Evolutionary conservation across 2,113 vertebrate genomes (phyloP).

Genomic region (Synchiropus splendidus): DNA sequence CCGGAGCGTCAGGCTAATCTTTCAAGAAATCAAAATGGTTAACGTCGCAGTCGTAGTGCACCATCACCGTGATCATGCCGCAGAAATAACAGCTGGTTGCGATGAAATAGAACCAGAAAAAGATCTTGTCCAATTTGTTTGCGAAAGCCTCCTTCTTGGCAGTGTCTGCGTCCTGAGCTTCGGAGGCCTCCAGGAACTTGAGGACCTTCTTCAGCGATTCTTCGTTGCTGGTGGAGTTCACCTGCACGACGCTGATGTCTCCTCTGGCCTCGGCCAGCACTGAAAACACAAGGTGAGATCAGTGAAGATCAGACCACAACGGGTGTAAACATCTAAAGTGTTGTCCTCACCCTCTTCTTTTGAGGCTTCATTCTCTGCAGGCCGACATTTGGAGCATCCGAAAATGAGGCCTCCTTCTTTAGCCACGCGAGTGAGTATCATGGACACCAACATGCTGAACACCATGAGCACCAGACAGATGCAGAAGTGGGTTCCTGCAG

Average conservation of each 20-base stretch:
- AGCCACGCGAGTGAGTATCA: slow-evolving; percentile 50
- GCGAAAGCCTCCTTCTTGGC: slow-evolving; percentile 20
- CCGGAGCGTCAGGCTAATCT: too few relatives aligned
- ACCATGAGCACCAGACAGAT: slow-evolving; percentile 57
- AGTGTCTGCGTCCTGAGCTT: slow-evolving; percentile 6
- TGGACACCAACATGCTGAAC: slow-evolving; percentile 56
- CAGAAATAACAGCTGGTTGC: slow-evolving; percentile 16
- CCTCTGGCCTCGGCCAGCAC: slow-evolving; percentile 18
- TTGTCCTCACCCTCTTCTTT: slow-evolving; percentile 24
- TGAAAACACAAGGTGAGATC: neutral
- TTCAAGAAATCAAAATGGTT: slow-evolving; percentile 54
- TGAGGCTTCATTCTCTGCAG: neutral
- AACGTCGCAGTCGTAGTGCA: neutral
- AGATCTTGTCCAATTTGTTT: slow-evolving; percentile 37
- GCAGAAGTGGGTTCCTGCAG: slow-evolving; percentile 60
- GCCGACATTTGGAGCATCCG: neutral
- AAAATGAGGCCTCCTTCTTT: slow-evolving; percentile 29
- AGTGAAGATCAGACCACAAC: neutral
- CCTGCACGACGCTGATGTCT: slow-evolving; percentile 17
- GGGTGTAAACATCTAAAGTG: neutral
- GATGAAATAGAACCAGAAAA: slow-evolving; percentile 41
- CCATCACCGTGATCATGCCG: slow-evolving; percentile 17
- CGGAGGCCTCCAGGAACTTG: slow-evolving; percentile 35
- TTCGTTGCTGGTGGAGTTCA: slow-evolving; percentile 1
- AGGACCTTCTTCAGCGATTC: slow-evolving; percentile 34